phyloP scores from a whole-genome alignment of 1,140 invertebrate genomes.

The Nylanderia fulva region DNA sequence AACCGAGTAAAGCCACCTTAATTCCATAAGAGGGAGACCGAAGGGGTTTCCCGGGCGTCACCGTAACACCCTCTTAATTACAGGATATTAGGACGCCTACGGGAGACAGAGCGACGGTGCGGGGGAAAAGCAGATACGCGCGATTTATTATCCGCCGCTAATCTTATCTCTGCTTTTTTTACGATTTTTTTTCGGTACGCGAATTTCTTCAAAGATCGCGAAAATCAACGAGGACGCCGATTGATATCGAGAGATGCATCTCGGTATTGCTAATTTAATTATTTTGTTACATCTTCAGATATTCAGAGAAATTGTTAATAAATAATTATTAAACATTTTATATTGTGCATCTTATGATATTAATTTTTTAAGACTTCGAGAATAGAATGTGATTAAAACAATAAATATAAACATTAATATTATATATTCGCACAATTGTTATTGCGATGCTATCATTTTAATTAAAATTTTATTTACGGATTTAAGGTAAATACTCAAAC shows the following conservation, averaged over 20 bases:
- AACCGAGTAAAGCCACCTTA: constrained; percentile 84
- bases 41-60: constrained; percentile 80
- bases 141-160: constrained; percentile 73
- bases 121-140: constrained; percentile 68
- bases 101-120: constrained; percentile 44
- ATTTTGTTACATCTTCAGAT: not conserved
- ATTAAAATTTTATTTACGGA: not conserved
- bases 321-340: not conserved
- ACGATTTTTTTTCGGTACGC: constrained; percentile 56
- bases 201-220: constrained; percentile 4
- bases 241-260: too few relatives aligned
- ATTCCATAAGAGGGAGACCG: constrained; percentile 83
- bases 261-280: constrained; percentile 1
- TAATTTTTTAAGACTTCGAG: not conserved
- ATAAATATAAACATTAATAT: not conserved
- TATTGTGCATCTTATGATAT: not conserved
- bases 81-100: constrained; percentile 82
- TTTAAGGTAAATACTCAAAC: not conserved
- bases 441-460: not conserved
- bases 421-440: not conserved
- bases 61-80: constrained; percentile 84
- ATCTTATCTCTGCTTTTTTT: constrained; percentile 72
- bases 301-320: not conserved
- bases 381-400: not conserved
- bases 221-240: not conserved